A percentile compares a stretch with the other conserved stretches of the same genome.
Evolutionary conservation across 2,113 vertebrate species (phyloP).

Genomic region (Pica pica): DNA sequence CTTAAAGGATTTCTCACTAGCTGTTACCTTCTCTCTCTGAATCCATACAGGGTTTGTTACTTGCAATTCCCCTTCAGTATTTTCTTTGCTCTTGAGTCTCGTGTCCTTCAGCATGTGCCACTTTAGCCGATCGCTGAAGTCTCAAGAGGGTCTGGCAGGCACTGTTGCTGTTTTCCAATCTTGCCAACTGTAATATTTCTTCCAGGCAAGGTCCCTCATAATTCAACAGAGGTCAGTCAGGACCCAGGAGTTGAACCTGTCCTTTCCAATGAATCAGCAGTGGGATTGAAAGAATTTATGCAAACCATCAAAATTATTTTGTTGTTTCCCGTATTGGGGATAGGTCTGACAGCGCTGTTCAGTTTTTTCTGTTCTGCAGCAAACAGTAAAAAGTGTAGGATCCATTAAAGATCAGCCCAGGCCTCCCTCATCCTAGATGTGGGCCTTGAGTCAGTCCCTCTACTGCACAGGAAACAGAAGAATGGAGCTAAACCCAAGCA

Average conservation of each 20-base stretch:
- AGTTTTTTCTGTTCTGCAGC: not conserved
- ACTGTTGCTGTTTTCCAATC: slow-evolving; percentile 15
- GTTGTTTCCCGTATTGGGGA: not conserved
- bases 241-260: slow-evolving; percentile 10
- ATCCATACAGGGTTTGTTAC: not conserved
- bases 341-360: rapidly evolving
- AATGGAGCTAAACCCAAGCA: not conserved
- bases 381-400: not conserved
- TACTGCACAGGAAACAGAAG: not conserved
- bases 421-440: not conserved
- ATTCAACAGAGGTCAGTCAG: slow-evolving; percentile 37
- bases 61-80: slow-evolving; percentile 45
- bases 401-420: not conserved
- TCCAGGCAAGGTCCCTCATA: slow-evolving; percentile 20
- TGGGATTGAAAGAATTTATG: not conserved
- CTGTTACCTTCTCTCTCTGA: not conserved
- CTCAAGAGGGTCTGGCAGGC: slow-evolving; percentile 43
- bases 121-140: slow-evolving; percentile 38
- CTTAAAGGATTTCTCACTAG: not conserved
- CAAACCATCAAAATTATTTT: not conserved
- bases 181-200: slow-evolving; percentile 55
- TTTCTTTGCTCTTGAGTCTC: slow-evolving; percentile 19
- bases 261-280: slow-evolving; percentile 27
- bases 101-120: slow-evolving; percentile 5
- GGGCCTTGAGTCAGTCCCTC: not conserved